Evolutionary conservation across 2,888 invertebrate species (phyloP).

Genomic region (Eucera pruinosa): DNA sequence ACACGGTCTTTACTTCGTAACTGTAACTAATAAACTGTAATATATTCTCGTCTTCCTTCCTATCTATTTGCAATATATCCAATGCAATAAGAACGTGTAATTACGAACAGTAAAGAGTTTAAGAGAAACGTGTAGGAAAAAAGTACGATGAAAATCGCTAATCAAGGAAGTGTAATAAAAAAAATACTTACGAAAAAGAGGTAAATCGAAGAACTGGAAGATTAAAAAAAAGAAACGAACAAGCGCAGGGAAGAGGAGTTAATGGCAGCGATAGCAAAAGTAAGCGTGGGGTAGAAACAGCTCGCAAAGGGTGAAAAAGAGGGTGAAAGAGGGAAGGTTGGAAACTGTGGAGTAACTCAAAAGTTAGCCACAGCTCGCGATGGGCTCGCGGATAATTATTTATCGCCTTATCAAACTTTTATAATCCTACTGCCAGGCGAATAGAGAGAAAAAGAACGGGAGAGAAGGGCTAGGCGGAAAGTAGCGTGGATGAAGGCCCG

Average conservation of each 20-base stretch:
- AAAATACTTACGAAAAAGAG: background rate
- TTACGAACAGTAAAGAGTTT: background rate
- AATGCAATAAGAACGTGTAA: background rate
- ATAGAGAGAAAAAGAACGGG: background rate
- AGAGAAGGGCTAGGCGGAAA: slow-evolving; percentile 45
- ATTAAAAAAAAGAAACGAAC: background rate
- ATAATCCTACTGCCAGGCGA: slow-evolving; percentile 75
- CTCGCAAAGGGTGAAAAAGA: slow-evolving; percentile 13
- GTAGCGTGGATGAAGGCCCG: slow-evolving; percentile 45
- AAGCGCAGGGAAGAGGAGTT: slow-evolving; percentile 17
- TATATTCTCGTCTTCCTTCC: background rate
- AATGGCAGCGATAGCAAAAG: slow-evolving; percentile 3
- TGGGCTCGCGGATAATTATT: slow-evolving; percentile 80
- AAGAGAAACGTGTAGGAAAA: background rate
- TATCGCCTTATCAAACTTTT: slow-evolving; percentile 83
- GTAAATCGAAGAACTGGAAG: too few relatives aligned
- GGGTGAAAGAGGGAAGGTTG: slow-evolving; percentile 24
- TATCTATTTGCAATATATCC: background rate
- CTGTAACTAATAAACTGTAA: background rate
- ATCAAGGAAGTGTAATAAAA: background rate
- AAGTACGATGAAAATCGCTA: too few relatives aligned
- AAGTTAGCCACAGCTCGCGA: slow-evolving; percentile 73
- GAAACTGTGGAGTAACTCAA: slow-evolving; percentile 73
- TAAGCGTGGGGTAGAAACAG: slow-evolving; percentile 7
- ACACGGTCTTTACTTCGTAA: background rate